Conservation (phyloP, 2,113 vertebrate species). For the Patagioenas fasciata region DNA sequence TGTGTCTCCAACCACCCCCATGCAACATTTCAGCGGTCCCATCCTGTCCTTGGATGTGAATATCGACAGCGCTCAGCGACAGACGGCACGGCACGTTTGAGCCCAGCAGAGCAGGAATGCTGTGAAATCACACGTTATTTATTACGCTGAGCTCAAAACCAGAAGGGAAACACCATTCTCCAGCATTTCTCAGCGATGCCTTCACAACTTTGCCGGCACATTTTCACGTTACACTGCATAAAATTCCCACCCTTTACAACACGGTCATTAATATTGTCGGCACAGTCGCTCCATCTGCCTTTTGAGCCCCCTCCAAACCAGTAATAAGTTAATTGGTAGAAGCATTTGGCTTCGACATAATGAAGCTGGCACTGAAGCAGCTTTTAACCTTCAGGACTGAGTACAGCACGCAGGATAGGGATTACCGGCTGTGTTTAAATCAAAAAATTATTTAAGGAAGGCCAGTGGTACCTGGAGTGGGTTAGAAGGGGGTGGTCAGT, state of each 20-base stretch:
- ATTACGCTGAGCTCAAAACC: not conserved
- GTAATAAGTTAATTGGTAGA: conserved; percentile 35
- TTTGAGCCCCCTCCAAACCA: not conserved
- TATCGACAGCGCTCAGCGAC: not conserved
- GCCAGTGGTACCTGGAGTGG: no score
- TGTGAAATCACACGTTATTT: not conserved
- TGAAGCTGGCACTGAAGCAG: not conserved
- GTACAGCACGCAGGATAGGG: not conserved
- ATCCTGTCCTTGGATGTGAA: not conserved
- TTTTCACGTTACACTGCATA: not conserved
- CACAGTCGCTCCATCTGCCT: conserved; percentile 33
- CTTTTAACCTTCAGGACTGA: not conserved
- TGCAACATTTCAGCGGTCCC: not conserved
- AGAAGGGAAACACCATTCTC: not conserved
- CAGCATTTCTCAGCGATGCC: not conserved
- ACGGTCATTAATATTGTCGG: not conserved
- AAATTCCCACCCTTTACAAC: conserved; percentile 26
- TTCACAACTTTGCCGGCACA: not conserved
- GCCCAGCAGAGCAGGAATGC: not conserved
- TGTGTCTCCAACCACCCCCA: fast-evolving
- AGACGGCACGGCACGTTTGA: not conserved
- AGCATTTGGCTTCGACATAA: conserved; percentile 26
- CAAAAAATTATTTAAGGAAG: no score
- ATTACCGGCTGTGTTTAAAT: no score
- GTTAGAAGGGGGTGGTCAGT: no score